phyloP scores from a whole-genome alignment of 2,888 invertebrate species.

The Parnassius apollo region DNA sequence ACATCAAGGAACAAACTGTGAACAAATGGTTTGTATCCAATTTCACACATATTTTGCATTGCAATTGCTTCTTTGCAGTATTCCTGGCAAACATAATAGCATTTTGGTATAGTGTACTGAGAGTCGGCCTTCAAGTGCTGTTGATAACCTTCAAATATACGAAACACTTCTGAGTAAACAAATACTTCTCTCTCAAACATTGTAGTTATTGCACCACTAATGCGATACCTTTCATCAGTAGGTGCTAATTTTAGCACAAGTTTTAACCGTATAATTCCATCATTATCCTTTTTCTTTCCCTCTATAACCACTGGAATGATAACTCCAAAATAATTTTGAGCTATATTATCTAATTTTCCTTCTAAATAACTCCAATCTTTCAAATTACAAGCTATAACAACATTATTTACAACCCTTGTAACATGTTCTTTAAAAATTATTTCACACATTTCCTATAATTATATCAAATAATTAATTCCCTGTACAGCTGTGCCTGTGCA shows the following conservation, averaged over 20 bases:
- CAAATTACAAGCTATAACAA: conserved; percentile 28
- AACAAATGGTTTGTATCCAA: conserved; percentile 52
- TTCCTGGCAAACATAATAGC: conserved; percentile 53
- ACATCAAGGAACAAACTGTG: conserved; percentile 52
- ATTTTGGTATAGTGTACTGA: conserved; percentile 49
- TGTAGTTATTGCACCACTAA: conserved; percentile 63
- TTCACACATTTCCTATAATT: conserved; percentile 9
- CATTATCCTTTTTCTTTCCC: conserved; percentile 38
- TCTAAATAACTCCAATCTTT: conserved; percentile 42
- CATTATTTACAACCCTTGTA: conserved; percentile 28
- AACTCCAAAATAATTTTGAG: conserved; percentile 70
- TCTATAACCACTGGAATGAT: conserved; percentile 55
- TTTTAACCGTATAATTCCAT: conserved; percentile 36
- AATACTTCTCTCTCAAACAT: conserved; percentile 66
- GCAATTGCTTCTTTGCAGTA: conserved; percentile 63
- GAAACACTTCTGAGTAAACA: conserved; percentile 54
- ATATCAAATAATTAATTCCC: background rate
- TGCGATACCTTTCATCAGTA: conserved; percentile 59
- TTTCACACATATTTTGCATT: conserved; percentile 58
- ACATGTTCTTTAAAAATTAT: conserved; percentile 30
- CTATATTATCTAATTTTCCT: conserved; percentile 52
- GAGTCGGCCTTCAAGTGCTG: conserved; percentile 27
- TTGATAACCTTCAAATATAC: conserved; percentile 48
- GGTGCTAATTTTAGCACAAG: conserved; percentile 68
- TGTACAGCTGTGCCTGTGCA: too few species aligned